phyloP scores from a whole-genome alignment of 1,140 invertebrate species.

The Sarcophaga peregrina region DNA sequence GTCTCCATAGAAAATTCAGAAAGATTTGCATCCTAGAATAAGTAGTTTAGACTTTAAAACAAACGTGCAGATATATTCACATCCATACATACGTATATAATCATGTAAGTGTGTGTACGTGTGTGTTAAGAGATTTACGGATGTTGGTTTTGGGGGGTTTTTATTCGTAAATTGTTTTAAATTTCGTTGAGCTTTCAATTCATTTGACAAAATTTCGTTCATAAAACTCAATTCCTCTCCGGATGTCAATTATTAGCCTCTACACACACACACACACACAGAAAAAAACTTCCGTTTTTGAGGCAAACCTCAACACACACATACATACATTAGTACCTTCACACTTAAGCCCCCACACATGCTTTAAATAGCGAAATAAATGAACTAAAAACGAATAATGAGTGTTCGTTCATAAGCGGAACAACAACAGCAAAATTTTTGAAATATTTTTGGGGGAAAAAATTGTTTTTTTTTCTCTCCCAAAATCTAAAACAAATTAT shows the following conservation, averaged over 20 bases:
- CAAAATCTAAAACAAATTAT: neutral
- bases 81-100: neutral
- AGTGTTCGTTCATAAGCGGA: constrained; percentile 2
- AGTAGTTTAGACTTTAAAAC: no score
- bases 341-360: neutral
- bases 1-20: no score
- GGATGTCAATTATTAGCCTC: constrained; percentile 22
- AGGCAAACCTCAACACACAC: neutral
- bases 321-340: neutral
- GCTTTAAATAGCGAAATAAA: neutral
- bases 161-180: neutral
- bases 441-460: neutral
- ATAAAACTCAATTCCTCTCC: constrained; percentile 11
- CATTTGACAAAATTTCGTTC: constrained; percentile 16
- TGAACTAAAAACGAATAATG: neutral
- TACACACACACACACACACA: neutral
- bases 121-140: neutral
- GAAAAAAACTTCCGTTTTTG: constrained; percentile 5
- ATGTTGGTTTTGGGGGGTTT: neutral
- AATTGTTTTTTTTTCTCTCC: no score
- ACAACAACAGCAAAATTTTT: constrained; percentile 17
- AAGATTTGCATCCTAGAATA: no score
- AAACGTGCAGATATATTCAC: no score
- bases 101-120: neutral
- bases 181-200: constrained; percentile 13